phyloP scores from a whole-genome alignment of 1,140 invertebrate species.

The Papilio machaon region DNA sequence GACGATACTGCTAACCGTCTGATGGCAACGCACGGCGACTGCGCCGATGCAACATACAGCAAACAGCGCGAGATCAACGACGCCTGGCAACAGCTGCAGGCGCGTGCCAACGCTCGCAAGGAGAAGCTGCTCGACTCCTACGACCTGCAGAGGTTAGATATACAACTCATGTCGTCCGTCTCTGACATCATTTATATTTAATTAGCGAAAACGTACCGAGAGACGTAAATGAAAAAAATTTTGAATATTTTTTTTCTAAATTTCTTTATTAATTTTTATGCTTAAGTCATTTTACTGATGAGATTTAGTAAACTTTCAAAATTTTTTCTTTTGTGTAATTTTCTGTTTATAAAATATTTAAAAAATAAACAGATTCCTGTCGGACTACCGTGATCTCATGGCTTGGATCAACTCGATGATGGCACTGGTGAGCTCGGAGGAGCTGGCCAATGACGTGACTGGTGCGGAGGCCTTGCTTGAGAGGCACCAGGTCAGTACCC shows the following conservation, averaged over 20 bases:
- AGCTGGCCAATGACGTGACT: conserved; percentile 99
- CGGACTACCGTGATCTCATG: conserved; percentile 98
- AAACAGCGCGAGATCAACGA: conserved; percentile 99
- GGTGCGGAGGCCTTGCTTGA: conserved; percentile 99
- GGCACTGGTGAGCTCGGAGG: conserved; percentile 97
- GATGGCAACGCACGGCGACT: conserved; percentile 98
- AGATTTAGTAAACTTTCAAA: no score
- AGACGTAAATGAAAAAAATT: background rate
- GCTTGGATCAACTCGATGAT: conserved; percentile 99
- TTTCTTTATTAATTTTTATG: background rate
- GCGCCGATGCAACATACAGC: conserved; percentile 97
- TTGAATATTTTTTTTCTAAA: background rate
- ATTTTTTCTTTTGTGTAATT: no score
- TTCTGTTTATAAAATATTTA: background rate
- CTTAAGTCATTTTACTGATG: no score
- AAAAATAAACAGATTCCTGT: conserved; percentile 87
- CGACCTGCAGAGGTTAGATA: conserved; percentile 91
- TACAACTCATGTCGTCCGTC: background rate
- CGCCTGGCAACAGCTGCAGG: conserved; percentile 98
- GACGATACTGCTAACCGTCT: conserved; percentile 97
- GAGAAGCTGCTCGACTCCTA: conserved; percentile 99
- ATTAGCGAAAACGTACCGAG: background rate
- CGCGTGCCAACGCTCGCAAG: conserved; percentile 97
- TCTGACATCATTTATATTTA: conserved; percentile 7
- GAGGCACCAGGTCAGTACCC: conserved; percentile 95